Conservation (phyloP, 2,113 vertebrate species). For the Lagenorhynchus albirostris region DNA sequence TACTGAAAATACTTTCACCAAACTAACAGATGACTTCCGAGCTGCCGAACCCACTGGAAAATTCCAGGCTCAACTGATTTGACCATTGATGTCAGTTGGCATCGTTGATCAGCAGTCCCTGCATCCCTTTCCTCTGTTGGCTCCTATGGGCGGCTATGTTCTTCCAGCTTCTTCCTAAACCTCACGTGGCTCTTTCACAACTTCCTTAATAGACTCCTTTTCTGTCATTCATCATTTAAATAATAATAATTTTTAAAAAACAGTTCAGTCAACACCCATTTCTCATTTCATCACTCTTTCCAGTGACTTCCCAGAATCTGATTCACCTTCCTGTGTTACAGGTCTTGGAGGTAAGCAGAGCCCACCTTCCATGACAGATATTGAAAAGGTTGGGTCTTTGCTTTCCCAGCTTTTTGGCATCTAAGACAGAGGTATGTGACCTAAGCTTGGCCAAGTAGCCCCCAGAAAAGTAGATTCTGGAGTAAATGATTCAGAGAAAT, state of each 20-base stretch:
- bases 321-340: constrained; percentile 3
- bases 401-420: not conserved
- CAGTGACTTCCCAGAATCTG: not conserved
- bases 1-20: not conserved
- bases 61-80: not conserved
- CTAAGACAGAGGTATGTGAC: not conserved
- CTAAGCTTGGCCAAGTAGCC: not conserved
- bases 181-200: not conserved
- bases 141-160: not conserved
- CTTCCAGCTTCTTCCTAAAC: not conserved
- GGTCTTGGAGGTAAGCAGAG: not conserved
- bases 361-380: not conserved
- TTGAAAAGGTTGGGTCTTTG: not conserved
- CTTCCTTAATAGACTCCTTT: not conserved
- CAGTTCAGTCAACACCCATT: not conserved
- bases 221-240: constrained; percentile 6
- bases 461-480: not conserved
- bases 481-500: not conserved
- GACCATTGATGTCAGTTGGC: not conserved
- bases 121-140: not conserved
- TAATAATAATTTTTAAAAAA: not conserved
- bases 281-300: not conserved
- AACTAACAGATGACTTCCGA: not conserved
- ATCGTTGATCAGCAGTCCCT: not conserved
- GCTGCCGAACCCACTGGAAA: not conserved